These are phyloP conservation scores for Drosophila subobscura DNA, from an alignment of 1,140 invertebrate species.

Conservation along the genomic window DNA sequence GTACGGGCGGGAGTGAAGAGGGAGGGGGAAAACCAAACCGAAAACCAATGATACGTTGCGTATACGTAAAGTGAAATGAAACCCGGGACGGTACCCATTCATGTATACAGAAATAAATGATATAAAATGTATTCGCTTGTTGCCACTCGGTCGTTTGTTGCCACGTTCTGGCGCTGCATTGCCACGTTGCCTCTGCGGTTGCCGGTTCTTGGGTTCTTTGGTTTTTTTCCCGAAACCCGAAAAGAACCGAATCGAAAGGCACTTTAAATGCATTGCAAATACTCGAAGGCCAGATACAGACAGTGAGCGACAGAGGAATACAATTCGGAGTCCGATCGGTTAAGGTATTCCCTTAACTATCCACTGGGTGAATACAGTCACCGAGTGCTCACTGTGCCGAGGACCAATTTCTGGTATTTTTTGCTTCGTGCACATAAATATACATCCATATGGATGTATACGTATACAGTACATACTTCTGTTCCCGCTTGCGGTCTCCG, in stretches of 20 bases:
- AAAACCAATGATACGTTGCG: conserved; percentile 41
- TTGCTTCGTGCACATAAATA: conserved; percentile 35
- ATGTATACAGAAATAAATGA: conserved; percentile 61
- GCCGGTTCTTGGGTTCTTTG: conserved; percentile 22
- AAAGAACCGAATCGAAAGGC: conserved; percentile 9
- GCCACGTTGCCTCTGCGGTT: conserved; percentile 48
- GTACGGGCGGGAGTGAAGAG: not conserved
- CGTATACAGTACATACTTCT: conserved; percentile 11
- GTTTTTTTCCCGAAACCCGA: conserved; percentile 10
- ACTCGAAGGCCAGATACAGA: conserved; percentile 31
- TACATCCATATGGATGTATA: conserved; percentile 24
- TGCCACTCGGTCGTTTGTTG: conserved; percentile 7
- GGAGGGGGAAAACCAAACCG: conserved; percentile 34
- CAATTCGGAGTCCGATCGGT: not conserved
- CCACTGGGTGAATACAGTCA: not conserved
- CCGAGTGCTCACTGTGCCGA: conserved; percentile 37
- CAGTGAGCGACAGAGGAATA: conserved; percentile 27
- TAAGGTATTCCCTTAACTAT: not conserved
- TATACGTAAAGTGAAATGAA: conserved; percentile 68
- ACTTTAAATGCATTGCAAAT: conserved; percentile 72
- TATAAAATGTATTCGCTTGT: conserved; percentile 68
- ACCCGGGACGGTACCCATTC: conserved; percentile 56
- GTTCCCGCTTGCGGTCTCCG: conserved; percentile 2
- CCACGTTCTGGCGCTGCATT: not conserved
- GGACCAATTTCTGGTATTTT: conserved; percentile 49